Evolutionary conservation across 2,797 vertebrate genomes (phyloP).

Genomic region (Trichosurus vulpecula): DNA sequence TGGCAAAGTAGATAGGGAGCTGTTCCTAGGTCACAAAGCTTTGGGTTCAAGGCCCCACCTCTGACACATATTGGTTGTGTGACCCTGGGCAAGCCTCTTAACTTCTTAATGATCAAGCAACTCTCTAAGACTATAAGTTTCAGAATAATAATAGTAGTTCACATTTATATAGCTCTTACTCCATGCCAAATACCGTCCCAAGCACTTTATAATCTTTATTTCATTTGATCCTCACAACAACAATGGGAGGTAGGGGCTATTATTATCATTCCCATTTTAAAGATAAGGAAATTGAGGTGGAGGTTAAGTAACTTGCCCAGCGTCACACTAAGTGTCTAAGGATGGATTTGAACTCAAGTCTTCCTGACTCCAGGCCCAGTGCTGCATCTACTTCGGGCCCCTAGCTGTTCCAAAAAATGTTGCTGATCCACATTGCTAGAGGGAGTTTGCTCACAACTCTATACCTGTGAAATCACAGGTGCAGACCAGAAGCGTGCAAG

Average conservation of each 20-base stretch:
- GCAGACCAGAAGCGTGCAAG: not conserved
- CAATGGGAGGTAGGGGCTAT: not conserved
- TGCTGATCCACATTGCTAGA: not conserved
- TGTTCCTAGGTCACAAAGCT: not conserved
- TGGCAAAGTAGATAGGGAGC: not conserved
- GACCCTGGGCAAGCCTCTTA: not conserved
- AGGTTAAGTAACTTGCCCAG: not conserved
- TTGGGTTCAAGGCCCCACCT: not conserved
- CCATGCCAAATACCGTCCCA: not conserved
- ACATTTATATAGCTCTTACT: not conserved
- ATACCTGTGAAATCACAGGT: not conserved
- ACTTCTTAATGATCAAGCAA: not conserved
- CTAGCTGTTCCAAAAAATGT: not conserved
- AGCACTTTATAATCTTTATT: not conserved
- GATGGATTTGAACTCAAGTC: not conserved
- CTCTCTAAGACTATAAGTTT: slow-evolving; percentile 1
- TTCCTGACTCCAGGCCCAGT: not conserved
- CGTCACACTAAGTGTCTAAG: not conserved
- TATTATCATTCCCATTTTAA: not conserved
- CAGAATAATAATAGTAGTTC: not conserved
- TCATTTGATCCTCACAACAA: not conserved
- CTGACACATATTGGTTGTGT: not conserved
- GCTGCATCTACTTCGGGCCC: not conserved
- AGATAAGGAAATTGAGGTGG: not conserved
- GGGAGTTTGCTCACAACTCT: not conserved